Evolutionary conservation across 2,797 vertebrate genomes (phyloP).

Genomic region (Hyperoplus lanceolatus): DNA sequence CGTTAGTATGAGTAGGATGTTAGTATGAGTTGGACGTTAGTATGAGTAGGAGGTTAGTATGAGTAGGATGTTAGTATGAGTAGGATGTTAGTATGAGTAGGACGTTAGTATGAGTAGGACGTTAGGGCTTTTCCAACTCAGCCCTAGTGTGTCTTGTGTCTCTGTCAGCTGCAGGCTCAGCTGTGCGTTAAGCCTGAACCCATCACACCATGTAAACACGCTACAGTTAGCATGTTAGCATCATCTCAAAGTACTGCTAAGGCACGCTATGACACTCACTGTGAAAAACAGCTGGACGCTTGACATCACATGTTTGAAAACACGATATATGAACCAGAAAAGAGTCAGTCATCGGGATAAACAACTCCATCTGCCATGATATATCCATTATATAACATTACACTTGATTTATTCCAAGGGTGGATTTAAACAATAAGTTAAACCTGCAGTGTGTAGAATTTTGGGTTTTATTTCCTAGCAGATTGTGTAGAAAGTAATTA

Average conservation of each 20-base stretch:
- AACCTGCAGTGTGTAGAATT: too few species aligned
- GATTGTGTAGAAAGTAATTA: too few species aligned
- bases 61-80: too few species aligned
- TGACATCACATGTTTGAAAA: not conserved
- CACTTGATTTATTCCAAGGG: not conserved
- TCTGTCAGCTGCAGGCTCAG: slow-evolving; percentile 27
- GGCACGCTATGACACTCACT: not conserved
- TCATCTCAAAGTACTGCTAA: slow-evolving; percentile 20
- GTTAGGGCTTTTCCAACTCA: too few species aligned
- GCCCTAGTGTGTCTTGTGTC: not conserved
- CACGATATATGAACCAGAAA: not conserved
- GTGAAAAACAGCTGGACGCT: not conserved
- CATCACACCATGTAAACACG: slow-evolving; percentile 17
- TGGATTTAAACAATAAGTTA: not conserved
- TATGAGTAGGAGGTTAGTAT: too few species aligned
- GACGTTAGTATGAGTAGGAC: too few species aligned
- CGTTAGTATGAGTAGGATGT: too few species aligned
- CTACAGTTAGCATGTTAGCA: slow-evolving; percentile 7
- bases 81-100: too few species aligned
- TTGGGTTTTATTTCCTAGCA: too few species aligned
- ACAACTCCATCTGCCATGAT: not conserved
- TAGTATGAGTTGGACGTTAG: too few species aligned
- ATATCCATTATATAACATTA: not conserved
- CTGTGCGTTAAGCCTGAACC: not conserved
- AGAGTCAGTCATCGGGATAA: not conserved